Conservation (phyloP, 37 sponge, comb jelly and placozoan species). For the Aplysina aerophoba region DNA sequence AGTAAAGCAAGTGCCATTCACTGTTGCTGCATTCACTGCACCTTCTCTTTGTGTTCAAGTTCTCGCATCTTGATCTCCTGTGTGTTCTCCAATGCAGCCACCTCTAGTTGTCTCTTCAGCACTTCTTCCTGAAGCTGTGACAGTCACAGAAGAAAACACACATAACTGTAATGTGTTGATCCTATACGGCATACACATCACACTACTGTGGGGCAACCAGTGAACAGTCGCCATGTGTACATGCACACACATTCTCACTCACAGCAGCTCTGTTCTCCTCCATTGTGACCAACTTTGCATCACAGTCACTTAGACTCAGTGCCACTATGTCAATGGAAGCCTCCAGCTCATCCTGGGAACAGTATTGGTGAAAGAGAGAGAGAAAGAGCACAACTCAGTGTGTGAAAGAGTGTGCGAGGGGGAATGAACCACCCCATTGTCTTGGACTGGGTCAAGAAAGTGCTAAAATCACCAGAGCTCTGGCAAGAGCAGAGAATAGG, state of each 20-base stretch:
- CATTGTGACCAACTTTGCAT: not conserved
- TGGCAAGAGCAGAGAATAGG: too few species aligned
- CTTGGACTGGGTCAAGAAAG: too few species aligned
- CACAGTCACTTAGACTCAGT: not conserved
- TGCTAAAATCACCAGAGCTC: too few species aligned
- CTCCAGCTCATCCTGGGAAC: not conserved
- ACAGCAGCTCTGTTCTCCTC: conserved; percentile 30
- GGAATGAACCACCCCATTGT: too few species aligned
- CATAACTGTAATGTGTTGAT: not conserved
- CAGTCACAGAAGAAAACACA: not conserved
- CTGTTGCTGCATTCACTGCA: not conserved
- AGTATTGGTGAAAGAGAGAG: not conserved
- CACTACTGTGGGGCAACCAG: too few species aligned
- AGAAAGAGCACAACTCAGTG: too few species aligned
- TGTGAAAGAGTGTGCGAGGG: too few species aligned
- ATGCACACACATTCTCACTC: not conserved
- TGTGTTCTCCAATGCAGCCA: conserved; percentile 47
- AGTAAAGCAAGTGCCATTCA: not conserved
- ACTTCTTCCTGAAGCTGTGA: conserved; percentile 50
- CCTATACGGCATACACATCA: not conserved
- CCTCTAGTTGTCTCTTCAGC: conserved; percentile 59
- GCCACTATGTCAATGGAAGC: not conserved
- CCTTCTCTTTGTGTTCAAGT: conserved; percentile 61
- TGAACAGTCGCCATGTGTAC: too few species aligned
- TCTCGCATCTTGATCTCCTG: conserved; percentile 48